Conservation (phyloP, 1,140 invertebrate species). For the Agrypnia vestita region DNA sequence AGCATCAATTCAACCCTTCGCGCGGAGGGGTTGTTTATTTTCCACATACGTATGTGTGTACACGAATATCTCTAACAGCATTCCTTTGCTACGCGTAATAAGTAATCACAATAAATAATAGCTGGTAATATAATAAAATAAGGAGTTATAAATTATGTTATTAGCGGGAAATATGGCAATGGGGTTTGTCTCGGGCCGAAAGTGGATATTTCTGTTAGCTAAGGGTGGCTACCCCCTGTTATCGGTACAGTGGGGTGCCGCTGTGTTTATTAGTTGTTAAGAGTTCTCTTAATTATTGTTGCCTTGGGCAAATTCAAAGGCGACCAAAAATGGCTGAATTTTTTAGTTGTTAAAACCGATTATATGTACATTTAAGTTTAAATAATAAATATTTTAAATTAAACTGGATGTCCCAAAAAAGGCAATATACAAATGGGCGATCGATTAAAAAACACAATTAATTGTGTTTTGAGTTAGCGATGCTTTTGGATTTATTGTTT, state of each 20-base stretch:
- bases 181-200: conserved; percentile 24
- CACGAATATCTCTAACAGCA: conserved; percentile 1
- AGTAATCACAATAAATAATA: conserved; percentile 61
- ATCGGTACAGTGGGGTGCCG: conserved; percentile 6
- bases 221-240: conserved; percentile 13
- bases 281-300: conserved; percentile 40
- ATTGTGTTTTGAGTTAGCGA: too few species aligned
- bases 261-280: conserved; percentile 25
- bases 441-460: too few species aligned
- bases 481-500: too few species aligned
- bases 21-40: not conserved
- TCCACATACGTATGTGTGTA: not conserved
- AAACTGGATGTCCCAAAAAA: too few species aligned
- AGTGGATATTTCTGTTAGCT: conserved; percentile 42
- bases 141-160: conserved; percentile 61
- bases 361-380: too few species aligned
- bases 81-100: conserved; percentile 48
- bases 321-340: not conserved
- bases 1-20: too few species aligned
- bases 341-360: too few species aligned
- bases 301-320: not conserved
- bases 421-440: too few species aligned
- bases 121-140: conserved; percentile 59
- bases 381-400: too few species aligned
- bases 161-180: conserved; percentile 59